Percentiles rank a stretch among this genome's conserved stretches.
phyloP scores from a whole-genome alignment of 2,797 vertebrate species.

The Peromyscus attwateri region DNA sequence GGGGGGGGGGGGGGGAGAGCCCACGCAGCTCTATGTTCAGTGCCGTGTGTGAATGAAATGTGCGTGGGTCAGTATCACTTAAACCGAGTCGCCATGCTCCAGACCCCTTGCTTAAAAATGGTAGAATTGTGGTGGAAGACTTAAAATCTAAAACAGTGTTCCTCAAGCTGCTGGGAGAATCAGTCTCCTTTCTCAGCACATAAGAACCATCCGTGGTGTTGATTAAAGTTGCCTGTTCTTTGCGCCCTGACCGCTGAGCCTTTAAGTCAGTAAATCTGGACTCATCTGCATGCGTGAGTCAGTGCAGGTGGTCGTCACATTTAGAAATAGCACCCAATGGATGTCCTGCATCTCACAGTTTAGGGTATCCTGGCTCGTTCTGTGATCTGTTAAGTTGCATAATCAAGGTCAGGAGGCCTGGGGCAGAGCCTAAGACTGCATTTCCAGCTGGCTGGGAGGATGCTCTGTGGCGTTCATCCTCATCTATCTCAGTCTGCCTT shows the following conservation, averaged over 20 bases:
- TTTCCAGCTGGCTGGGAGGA: background rate
- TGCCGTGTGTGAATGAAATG: background rate
- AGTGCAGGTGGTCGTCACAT: background rate
- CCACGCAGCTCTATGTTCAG: background rate
- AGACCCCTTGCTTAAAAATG: background rate
- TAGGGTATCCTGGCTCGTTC: fast-evolving
- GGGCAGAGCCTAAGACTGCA: background rate
- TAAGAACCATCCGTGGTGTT: background rate
- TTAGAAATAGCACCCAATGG: background rate
- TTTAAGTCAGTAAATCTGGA: background rate
- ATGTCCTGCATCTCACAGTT: background rate
- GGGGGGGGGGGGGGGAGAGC: no score
- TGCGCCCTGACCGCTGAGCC: fast-evolving
- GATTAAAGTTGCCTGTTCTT: background rate
- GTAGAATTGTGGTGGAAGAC: background rate
- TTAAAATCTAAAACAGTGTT: background rate
- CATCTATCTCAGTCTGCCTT: background rate
- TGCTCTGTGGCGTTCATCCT: background rate
- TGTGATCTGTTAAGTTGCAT: background rate
- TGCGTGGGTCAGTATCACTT: background rate
- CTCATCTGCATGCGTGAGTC: fast-evolving
- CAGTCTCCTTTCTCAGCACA: background rate
- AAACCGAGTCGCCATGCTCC: background rate
- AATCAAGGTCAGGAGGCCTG: background rate
- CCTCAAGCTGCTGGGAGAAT: background rate